These are phyloP conservation scores for Gonioctena quinquepunctata DNA, from an alignment of 1,140 invertebrate genomes.

Conservation along the genomic window DNA sequence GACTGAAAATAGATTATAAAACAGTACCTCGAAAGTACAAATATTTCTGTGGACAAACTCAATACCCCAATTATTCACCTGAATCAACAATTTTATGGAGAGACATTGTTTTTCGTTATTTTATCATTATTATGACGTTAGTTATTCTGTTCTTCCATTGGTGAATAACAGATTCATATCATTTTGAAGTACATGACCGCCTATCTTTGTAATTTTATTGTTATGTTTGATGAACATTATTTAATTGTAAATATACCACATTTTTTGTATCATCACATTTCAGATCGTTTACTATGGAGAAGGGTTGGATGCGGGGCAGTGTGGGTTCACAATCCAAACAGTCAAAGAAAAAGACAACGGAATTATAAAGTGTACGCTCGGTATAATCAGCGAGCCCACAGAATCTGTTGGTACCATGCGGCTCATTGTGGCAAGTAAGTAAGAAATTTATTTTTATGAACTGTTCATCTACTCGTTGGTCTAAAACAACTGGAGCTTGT, in stretches of 20 bases:
- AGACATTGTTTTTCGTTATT: neutral
- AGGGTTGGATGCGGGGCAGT: constrained; percentile 65
- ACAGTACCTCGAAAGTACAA: no score
- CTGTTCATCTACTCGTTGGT: no score
- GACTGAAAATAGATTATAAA: no score
- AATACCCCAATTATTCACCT: no score
- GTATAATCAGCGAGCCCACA: constrained; percentile 57
- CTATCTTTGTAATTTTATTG: neutral
- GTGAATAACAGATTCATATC: neutral
- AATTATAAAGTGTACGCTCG: constrained; percentile 67
- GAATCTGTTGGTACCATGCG: constrained; percentile 64
- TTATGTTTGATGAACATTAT: neutral
- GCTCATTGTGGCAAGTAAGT: constrained; percentile 75
- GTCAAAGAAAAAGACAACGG: constrained; percentile 70
- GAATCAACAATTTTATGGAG: no score
- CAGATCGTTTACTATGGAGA: constrained; percentile 60
- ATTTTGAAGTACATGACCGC: neutral
- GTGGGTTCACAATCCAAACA: constrained; percentile 66
- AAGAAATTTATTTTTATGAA: neutral
- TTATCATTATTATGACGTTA: neutral
- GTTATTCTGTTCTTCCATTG: neutral
- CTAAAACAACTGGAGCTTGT: no score
- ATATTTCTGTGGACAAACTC: no score
- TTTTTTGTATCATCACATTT: neutral
- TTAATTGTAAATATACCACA: neutral